A percentile compares a stretch with the other conserved stretches of the same genome.
Evolutionary conservation across 2,113 vertebrate species (phyloP).

Genomic region (Pseudopipra pipra): DNA sequence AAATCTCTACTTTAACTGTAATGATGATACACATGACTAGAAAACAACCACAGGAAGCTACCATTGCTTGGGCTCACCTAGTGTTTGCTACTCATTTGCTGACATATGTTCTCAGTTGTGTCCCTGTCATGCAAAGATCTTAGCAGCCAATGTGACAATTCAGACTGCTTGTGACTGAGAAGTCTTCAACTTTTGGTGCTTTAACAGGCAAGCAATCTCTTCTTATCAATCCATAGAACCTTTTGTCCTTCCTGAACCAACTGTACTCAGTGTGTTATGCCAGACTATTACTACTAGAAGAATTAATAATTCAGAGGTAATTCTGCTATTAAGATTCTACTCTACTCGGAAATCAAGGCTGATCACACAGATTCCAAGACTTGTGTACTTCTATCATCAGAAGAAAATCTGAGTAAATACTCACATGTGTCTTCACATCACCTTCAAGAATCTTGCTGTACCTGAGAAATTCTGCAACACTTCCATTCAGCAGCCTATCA

Average conservation of each 20-base stretch:
- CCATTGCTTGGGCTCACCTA: not conserved
- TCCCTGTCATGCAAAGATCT: not conserved
- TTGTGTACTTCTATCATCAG: not conserved
- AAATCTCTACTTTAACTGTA: not conserved
- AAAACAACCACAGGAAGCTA: not conserved
- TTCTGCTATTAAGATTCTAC: not conserved
- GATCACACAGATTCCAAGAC: not conserved
- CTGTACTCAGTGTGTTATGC: not conserved
- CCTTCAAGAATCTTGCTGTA: constrained; percentile 87
- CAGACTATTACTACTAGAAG: not conserved
- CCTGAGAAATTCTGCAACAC: constrained; percentile 87
- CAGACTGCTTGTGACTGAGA: not conserved
- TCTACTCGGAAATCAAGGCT: not conserved
- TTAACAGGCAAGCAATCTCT: not conserved
- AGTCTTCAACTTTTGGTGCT: not conserved
- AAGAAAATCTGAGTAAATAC: constrained; percentile 50
- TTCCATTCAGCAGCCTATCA: constrained; percentile 82
- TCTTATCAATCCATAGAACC: not conserved
- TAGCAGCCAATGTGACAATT: not conserved
- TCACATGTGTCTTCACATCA: constrained; percentile 93
- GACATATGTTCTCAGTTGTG: not conserved
- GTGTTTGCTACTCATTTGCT: not conserved
- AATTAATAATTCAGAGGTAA: not conserved
- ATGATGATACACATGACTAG: not conserved
- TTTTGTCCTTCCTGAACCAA: not conserved